Evolutionary conservation across 2,113 vertebrate genomes (phyloP).

Genomic region (Zosterops japonicus): DNA sequence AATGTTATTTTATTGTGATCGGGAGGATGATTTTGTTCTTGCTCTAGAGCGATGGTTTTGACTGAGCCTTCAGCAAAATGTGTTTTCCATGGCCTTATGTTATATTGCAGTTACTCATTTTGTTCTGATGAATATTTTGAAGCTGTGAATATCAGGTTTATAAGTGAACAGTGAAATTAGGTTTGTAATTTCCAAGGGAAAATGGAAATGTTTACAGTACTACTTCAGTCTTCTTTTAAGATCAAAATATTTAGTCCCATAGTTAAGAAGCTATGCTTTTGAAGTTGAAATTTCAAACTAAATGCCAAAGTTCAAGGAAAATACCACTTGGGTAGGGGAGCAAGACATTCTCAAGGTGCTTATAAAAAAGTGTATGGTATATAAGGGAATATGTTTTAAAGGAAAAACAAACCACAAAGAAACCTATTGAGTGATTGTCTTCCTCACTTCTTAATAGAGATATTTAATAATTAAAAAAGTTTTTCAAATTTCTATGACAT

Average conservation of each 20-base stretch:
- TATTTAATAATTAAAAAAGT: accelerated
- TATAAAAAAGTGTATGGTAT: background rate
- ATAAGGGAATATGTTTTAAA: background rate
- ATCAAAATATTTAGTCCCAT: background rate
- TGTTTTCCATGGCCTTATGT: background rate
- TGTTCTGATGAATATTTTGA: background rate
- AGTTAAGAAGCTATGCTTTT: background rate
- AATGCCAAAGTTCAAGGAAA: background rate
- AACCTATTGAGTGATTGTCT: background rate
- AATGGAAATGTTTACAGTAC: background rate
- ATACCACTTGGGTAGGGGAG: background rate
- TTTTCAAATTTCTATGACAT: background rate
- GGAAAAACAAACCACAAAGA: background rate
- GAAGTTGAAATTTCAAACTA: background rate
- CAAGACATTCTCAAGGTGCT: background rate
- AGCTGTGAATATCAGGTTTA: background rate
- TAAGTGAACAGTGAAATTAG: background rate
- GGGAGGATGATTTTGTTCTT: background rate
- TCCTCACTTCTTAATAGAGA: background rate
- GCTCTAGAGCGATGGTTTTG: background rate
- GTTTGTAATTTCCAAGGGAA: background rate
- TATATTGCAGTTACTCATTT: background rate
- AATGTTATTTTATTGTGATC: background rate
- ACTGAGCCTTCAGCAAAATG: background rate
- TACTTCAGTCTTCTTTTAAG: background rate